Evolutionary conservation across 1,140 invertebrate genomes (phyloP), one percentile per base, ranked within the genome.

Genomic region (Hyles euphorbiae): DNA sequence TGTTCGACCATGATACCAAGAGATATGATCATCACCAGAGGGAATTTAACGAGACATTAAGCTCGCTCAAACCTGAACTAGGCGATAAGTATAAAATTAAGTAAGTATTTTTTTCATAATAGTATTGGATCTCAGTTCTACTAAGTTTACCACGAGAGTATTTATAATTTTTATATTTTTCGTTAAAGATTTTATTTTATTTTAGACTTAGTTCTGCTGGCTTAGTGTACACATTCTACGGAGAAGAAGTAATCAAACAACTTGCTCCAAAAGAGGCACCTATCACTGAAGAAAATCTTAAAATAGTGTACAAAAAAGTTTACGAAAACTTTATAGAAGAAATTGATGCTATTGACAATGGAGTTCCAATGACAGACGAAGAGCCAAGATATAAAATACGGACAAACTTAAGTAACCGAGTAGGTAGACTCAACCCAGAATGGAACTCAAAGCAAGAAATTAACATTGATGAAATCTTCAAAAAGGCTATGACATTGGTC

Each of bases 271-370:
- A 91, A 52, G 85, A 91, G 48, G 72, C 91, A 33, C 70, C 90
- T 6, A 60, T 92, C 7, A 85, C 77, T 1, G 71, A 86, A 63
- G 76, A 92, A 2, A 88, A 91, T 50, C 67, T 94, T 3, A 84
- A 92, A 56, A 70, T 87, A 6, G 86, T 98, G n/a, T 99, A 93
- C 78, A 90, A 93, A 58, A 94, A 95, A 81, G 90, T 99, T 0
- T 99, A 99, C 89, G 93, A 97, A 60, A 92, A 92, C 53, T 96
- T 99, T 60, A 93, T 99, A 12, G 93, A 96, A 90, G 98, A 99
- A 92, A 91, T 99, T 60, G 98, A 99, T 90, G 98, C 94, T 4
- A 96, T 99, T 60, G 98, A 99, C 84, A 99, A 99, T 91, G 98
- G 98, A 12, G 90, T 99, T 12, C 91, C 92, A 0, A 95, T 95